Base-by-base conservation (phyloP, 1,140 invertebrate genomes). In the Leptestheria dahalacensis region DNA sequence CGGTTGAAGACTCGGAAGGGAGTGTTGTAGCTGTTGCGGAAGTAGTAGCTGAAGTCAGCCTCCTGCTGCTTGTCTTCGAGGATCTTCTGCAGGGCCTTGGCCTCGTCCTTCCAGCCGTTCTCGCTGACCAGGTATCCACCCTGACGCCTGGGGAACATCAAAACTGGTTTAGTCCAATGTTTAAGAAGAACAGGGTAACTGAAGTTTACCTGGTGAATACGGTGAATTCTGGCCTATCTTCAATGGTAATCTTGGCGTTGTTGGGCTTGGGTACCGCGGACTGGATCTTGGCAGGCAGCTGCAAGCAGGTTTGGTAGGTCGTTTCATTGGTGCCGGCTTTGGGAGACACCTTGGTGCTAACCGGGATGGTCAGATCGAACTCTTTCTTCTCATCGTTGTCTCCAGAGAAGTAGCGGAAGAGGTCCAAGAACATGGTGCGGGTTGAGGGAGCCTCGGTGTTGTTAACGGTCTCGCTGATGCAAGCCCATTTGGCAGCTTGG, bases 221-320 rank as follows among this genome's bases (percentile, higher is more conserved):
- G 10, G 61, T 65, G 57, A 68, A 63, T 47, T 62, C 62, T 15
- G 69, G 69, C n/a, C 66, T 62, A 2, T 67, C 59, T 23, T 71
- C 64, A 6, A 73, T 65, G 61, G 67, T 70, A 1, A 73, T 67
- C 4, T 65, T 62, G 9, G 63, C 26, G 28, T 66, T 66, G 12
- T 54, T 66, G 1, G 72, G 71, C 57, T 64, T 60, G n/a, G 71
- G 71, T 1, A 71, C 68, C 41, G 66, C 61, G 1, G 48, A 21
- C 62, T 70, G 69, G 47, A 64, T 58, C n/a, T 61, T 61, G 9
- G 62, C 28, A 9, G 68, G 70, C 20, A 73, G 62, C 60, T 66
- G 71, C 62, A 73, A 73, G 24, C 71, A 72, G 29, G 72, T 68
- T 11, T 68, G 68, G 63, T 72, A 73, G 11, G 65, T 67, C 56